Conservation (phyloP, 2,888 invertebrate genomes). For the Pimpla rufipes region DNA sequence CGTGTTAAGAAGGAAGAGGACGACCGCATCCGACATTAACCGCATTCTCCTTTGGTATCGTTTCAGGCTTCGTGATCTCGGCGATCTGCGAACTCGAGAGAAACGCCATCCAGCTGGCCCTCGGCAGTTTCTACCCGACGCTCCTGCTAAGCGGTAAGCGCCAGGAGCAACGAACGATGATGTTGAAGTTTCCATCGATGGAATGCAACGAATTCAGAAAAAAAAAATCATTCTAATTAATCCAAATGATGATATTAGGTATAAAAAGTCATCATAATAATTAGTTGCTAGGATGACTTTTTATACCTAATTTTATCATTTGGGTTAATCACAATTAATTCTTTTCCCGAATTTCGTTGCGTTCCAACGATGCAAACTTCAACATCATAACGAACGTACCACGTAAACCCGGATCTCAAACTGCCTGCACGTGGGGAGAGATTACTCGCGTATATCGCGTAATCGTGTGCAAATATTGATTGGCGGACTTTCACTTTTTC, state of each 20-base stretch:
- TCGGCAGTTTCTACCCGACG: slow-evolving; percentile 98
- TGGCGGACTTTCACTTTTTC: slow-evolving; percentile 61
- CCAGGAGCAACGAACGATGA: not conserved
- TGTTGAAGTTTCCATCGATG: too few relatives aligned
- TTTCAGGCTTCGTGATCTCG: slow-evolving; percentile 93
- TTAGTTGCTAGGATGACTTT: too few relatives aligned
- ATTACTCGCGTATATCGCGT: not conserved
- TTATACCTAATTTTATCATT: too few relatives aligned
- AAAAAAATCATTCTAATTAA: too few relatives aligned
- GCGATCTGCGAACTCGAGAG: slow-evolving; percentile 96
- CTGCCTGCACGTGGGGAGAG: not conserved
- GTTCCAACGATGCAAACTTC: too few relatives aligned
- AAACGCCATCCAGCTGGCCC: slow-evolving; percentile 96
- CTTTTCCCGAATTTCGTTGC: too few relatives aligned
- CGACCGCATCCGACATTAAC: slow-evolving; percentile 1
- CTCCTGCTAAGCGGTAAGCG: slow-evolving; percentile 92
- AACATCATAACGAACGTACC: not conserved
- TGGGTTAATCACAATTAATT: too few relatives aligned
- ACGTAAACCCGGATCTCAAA: slow-evolving; percentile 7
- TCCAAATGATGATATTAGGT: too few relatives aligned
- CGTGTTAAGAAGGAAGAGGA: not conserved
- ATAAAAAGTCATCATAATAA: too few relatives aligned
- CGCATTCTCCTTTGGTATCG: not conserved
- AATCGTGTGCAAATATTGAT: slow-evolving; percentile 53
- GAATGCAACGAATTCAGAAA: too few relatives aligned